A percentile compares a stretch with the other conserved stretches of the same genome.
These are phyloP conservation scores for Cranoglanis bouderius DNA, from an alignment of 2,113 vertebrate genomes.

Conservation along the genomic window DNA sequence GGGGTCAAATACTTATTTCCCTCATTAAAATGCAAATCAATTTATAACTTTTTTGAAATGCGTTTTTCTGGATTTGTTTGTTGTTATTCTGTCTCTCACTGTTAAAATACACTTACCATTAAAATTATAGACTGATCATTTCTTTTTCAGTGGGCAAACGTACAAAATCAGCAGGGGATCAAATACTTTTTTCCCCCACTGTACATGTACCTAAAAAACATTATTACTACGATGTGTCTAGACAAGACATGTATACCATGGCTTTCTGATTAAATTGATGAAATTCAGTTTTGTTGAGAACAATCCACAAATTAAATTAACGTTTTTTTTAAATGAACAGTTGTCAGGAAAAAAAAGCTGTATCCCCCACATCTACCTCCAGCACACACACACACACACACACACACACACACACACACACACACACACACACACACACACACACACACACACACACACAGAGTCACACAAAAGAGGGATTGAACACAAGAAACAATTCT, in stretches of 20 bases:
- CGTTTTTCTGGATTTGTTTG: no score
- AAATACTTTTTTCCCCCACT: no score
- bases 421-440: constrained; percentile 44
- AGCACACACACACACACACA: constrained; percentile 4
- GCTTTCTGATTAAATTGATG: background rate
- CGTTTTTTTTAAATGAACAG: background rate
- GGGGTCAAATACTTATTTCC: no score
- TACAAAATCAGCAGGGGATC: no score
- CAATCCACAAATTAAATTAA: background rate
- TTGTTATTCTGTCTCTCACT: no score
- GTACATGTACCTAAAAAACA: background rate
- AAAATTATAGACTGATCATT: no score
- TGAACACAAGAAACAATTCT: constrained; percentile 45
- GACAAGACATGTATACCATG: background rate
- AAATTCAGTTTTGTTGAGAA: background rate
- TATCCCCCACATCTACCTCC: constrained; percentile 24
- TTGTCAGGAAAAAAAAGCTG: constrained; percentile 30
- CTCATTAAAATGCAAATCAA: no score
- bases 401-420: constrained; percentile 42
- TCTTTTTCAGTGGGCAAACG: no score
- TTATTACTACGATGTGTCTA: background rate
- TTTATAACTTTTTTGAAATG: no score
- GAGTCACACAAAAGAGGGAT: constrained; percentile 34
- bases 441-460: constrained; percentile 7
- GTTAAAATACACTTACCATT: no score